These are phyloP conservation scores for Equus przewalskii DNA, from an alignment of 2,113 vertebrate genomes.

Conservation along the genomic window DNA sequence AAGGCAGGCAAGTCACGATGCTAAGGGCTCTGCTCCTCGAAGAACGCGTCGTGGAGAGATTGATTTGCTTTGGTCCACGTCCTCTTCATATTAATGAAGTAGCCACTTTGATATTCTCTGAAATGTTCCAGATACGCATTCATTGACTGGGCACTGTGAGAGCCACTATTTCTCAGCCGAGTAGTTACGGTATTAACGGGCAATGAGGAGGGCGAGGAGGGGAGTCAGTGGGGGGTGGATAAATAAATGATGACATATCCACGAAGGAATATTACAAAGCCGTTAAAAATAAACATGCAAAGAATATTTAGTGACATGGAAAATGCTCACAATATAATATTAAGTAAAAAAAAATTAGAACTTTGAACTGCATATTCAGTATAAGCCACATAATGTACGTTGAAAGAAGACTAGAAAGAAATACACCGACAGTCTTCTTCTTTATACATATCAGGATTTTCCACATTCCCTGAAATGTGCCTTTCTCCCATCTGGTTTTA, in stretches of 20 bases:
- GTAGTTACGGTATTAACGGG: not conserved
- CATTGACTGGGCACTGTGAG: not conserved
- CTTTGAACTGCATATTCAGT: not conserved
- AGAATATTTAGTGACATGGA: not conserved
- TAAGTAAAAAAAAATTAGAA: not conserved
- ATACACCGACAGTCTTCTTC: not conserved
- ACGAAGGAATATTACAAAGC: conserved; percentile 45
- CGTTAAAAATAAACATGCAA: conserved; percentile 47
- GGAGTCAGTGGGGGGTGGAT: not conserved
- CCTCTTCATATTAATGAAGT: conserved; percentile 67
- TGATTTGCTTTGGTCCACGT: conserved; percentile 32
- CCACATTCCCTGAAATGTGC: not conserved
- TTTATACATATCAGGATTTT: not conserved
- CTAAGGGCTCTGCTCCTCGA: not conserved
- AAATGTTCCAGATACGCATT: conserved; percentile 3
- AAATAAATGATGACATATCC: not conserved
- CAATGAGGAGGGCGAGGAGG: no score
- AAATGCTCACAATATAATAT: not conserved
- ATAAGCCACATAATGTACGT: not conserved
- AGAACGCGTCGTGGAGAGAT: not conserved
- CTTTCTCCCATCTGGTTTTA: not conserved
- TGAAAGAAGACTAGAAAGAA: not conserved
- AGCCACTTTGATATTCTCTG: conserved; percentile 43
- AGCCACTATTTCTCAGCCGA: conserved; percentile 32
- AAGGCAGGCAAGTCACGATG: not conserved